These are phyloP conservation scores for Laterallus jamaicensis DNA, from an alignment of 2,113 vertebrate genomes.

Conservation along the genomic window DNA sequence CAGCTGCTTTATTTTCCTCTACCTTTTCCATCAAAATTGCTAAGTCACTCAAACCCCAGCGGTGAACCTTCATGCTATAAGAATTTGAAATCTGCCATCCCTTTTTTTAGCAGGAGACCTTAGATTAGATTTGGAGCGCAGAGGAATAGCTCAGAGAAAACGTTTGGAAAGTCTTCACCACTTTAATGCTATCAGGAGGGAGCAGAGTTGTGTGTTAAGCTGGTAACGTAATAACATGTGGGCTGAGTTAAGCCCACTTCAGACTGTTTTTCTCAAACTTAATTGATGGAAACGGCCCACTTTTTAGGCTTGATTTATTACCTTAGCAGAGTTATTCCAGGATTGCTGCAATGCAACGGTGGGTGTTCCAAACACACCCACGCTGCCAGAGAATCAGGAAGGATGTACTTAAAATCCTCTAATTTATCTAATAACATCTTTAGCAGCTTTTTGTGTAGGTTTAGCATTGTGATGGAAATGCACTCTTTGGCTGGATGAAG, in stretches of 20 bases:
- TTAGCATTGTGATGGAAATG: conserved; percentile 74
- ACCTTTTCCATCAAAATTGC: conserved; percentile 11
- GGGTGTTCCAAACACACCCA: conserved; percentile 71
- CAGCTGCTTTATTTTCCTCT: conserved; percentile 23
- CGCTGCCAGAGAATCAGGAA: conserved; percentile 71
- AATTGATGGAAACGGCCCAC: conserved; percentile 62
- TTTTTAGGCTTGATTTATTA: conserved; percentile 65
- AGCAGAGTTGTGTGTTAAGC: conserved; percentile 34
- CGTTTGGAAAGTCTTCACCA: neutral
- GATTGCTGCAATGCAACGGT: conserved; percentile 64
- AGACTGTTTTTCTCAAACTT: conserved; percentile 48
- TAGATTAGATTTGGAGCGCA: conserved; percentile 46
- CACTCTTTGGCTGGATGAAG: conserved; percentile 36
- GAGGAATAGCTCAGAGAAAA: conserved; percentile 18
- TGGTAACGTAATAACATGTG: conserved; percentile 26
- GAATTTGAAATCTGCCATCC: conserved; percentile 18
- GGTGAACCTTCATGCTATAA: neutral
- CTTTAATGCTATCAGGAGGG: conserved; percentile 27
- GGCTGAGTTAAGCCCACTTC: conserved; percentile 52
- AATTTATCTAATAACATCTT: conserved; percentile 80
- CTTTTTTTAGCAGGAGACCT: conserved; percentile 20
- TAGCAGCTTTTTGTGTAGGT: conserved; percentile 72
- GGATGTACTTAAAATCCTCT: conserved; percentile 76
- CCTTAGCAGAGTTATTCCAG: conserved; percentile 63
- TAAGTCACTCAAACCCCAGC: neutral